Conservation (phyloP, 2,113 vertebrate genomes). For the Jaculus jaculus region DNA sequence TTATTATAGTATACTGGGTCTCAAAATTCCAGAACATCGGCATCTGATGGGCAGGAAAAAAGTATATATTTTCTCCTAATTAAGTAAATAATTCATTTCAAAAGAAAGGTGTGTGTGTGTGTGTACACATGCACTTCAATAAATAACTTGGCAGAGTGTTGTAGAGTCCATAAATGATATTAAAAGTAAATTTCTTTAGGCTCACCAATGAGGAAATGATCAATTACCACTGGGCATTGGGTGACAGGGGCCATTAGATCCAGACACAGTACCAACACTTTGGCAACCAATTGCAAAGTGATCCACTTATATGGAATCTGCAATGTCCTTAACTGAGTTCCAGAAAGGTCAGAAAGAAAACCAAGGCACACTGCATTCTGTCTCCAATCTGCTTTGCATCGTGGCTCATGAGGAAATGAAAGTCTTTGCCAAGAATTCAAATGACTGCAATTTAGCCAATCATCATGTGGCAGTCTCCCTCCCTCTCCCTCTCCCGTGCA, state of each 20-base stretch:
- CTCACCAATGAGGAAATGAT: conserved; percentile 47
- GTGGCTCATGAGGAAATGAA: not conserved
- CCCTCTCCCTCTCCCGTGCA: not conserved
- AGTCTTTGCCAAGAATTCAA: not conserved
- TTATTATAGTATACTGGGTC: not conserved
- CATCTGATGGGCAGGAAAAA: conserved; percentile 5
- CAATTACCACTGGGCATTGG: conserved; percentile 28
- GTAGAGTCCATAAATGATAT: conserved; percentile 50
- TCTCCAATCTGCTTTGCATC: conserved; percentile 6
- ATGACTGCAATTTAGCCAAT: not conserved
- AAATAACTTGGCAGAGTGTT: conserved; percentile 49
- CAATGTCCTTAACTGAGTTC: conserved; percentile 64
- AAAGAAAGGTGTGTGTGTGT: conserved; percentile 16
- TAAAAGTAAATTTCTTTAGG: conserved; percentile 62
- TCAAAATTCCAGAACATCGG: conserved; percentile 20
- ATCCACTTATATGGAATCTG: conserved; percentile 30
- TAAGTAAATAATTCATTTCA: conserved; percentile 21
- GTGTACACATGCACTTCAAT: conserved; percentile 18
- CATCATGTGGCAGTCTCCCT: not conserved
- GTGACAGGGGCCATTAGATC: conserved; percentile 54
- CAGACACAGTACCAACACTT: conserved; percentile 49
- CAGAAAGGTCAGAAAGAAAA: conserved; percentile 60
- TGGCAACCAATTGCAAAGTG: conserved; percentile 47
- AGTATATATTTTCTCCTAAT: not conserved
- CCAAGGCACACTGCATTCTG: not conserved